Evolutionary conservation across 2,888 invertebrate genomes (phyloP).

Genomic region (Syritta pipiens): DNA sequence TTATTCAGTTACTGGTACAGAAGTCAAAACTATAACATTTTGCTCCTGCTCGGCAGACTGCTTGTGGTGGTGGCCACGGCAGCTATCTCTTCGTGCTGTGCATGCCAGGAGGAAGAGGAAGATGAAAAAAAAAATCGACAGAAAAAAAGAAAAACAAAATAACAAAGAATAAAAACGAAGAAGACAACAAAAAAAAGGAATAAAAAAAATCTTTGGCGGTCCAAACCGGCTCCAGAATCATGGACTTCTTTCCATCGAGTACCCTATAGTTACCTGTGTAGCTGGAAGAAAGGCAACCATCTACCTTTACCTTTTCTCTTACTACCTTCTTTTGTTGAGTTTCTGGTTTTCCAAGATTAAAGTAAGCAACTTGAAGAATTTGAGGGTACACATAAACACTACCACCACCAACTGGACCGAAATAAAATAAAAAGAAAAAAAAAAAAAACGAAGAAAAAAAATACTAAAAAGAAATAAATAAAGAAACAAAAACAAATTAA

Average conservation of each 20-base stretch:
- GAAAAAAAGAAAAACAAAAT: constrained; percentile 27
- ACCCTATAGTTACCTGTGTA: constrained; percentile 45
- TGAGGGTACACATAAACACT: constrained; percentile 48
- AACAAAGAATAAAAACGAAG: constrained; percentile 26
- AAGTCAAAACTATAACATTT: constrained; percentile 69
- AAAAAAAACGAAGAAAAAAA: constrained; percentile 18
- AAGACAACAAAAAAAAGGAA: constrained; percentile 22
- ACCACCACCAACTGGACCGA: constrained; percentile 24
- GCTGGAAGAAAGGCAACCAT: constrained; percentile 64
- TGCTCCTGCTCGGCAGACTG: constrained; percentile 66
- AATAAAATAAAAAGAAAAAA: constrained; percentile 1
- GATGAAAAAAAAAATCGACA: constrained; percentile 39
- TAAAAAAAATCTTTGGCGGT: constrained; percentile 62
- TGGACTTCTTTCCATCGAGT: constrained; percentile 49
- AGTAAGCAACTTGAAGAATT: constrained; percentile 68
- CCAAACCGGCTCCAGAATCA: constrained; percentile 69
- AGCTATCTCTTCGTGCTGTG: constrained; percentile 37
- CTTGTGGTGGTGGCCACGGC: constrained; percentile 61
- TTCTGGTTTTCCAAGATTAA: constrained; percentile 68
- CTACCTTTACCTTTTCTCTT: constrained; percentile 65
- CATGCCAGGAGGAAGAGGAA: constrained; percentile 47
- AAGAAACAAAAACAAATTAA: constrained; percentile 66
- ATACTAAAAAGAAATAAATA: constrained; percentile 49
- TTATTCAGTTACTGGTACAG: constrained; percentile 69
- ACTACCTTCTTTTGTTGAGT: constrained; percentile 63